A percentile compares a stretch with the other conserved stretches of the same genome.
Evolutionary conservation across 2,797 vertebrate genomes (phyloP).

Genomic region (Sebastiscus tertius): DNA sequence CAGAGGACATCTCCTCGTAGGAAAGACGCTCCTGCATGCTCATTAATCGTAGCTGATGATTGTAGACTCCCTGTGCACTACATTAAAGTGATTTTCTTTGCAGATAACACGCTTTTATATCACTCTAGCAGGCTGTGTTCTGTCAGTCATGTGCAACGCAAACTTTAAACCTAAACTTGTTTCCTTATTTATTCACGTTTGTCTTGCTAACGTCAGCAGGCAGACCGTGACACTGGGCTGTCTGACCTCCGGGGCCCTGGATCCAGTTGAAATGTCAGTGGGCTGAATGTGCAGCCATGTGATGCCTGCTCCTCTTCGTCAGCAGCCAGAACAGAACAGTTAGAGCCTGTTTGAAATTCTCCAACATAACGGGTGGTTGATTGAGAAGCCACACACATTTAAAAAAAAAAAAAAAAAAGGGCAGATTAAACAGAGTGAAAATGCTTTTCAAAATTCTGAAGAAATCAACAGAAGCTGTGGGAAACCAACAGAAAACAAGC

Average conservation of each 20-base stretch:
- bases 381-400: not conserved
- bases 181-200: not conserved
- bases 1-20: not conserved
- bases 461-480: not conserved
- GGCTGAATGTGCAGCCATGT: conserved; percentile 11
- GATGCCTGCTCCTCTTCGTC: not conserved
- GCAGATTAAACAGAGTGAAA: not conserved
- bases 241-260: not conserved
- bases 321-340: not conserved
- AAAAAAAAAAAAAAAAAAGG: not conserved
- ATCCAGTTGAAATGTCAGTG: not conserved
- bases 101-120: not conserved
- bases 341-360: not conserved
- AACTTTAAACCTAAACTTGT: not conserved
- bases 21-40: not conserved
- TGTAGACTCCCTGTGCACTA: not conserved
- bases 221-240: not conserved
- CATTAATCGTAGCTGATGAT: not conserved
- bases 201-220: not conserved
- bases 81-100: not conserved
- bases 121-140: not conserved
- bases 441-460: not conserved
- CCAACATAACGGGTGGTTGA: not conserved
- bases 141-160: not conserved
- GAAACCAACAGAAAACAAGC: not conserved